Conservation (phyloP, 2,797 vertebrate genomes). For the Epinephelus malabaricus region DNA sequence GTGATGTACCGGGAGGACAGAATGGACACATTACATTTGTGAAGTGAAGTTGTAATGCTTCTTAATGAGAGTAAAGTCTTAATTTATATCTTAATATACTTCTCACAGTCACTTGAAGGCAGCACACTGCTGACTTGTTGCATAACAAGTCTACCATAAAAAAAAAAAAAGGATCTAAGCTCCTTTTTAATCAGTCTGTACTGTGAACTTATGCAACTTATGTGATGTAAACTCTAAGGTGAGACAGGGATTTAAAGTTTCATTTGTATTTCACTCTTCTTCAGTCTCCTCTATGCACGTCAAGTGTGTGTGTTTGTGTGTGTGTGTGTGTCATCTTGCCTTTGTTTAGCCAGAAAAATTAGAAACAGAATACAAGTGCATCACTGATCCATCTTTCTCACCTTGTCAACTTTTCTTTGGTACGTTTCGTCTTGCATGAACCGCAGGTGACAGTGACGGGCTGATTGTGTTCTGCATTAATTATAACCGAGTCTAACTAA, state of each 20-base stretch:
- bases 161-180: neutral
- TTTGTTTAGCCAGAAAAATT: constrained; percentile 20
- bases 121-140: neutral
- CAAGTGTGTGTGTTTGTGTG: neutral
- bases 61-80: neutral
- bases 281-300: neutral
- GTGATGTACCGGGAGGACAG: neutral
- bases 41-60: neutral
- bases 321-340: neutral
- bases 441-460: constrained; percentile 1
- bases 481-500: constrained; percentile 28
- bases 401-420: constrained; percentile 32
- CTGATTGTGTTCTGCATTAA: constrained; percentile 40
- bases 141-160: neutral
- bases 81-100: neutral
- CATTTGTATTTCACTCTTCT: constrained; percentile 1
- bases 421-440: constrained; percentile 16
- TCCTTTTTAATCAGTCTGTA: constrained; percentile 25
- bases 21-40: neutral
- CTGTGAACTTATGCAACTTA: neutral
- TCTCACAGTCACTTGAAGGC: neutral
- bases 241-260: constrained; percentile 1
- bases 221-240: constrained; percentile 15
- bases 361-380: constrained; percentile 10
- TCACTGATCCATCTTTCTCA: constrained; percentile 34